Base-by-base conservation (phyloP, 2,113 vertebrate species). In the Antechinus flavipes region DNA sequence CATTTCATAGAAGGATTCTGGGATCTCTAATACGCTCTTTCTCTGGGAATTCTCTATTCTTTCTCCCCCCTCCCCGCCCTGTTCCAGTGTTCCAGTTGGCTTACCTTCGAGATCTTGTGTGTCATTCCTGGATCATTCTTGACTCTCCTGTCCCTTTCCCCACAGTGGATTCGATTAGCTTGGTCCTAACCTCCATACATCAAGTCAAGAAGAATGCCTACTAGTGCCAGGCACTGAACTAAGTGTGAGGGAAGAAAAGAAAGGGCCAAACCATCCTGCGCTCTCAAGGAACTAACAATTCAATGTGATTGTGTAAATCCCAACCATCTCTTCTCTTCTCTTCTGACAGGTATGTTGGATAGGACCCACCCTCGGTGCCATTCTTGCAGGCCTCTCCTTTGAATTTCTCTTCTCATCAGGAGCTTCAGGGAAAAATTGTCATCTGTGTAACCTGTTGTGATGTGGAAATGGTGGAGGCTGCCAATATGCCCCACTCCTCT, bases 401-500 rank as follows among this genome's bases (percentile, higher is more conserved):
- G 98, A 99, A 96, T 99, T 99, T 94, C 90, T 99, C 96, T 99
- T 99, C 30, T 98, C 98, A 0, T 98, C 98, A 25, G 97, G 98
- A 0, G 98, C 98, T 23, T 99, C 99, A 52, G 96, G 98, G 91
- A 99, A 99, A 97, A 99, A 99, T 99, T 92, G 97, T 99, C 0
- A 98, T 99, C 1, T 99, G 99, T 97, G 96, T 99, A 53, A 98
- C 98, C 92, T 99, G 99, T 96, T 98, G 98, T 89, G 98, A 99
- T 42, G 98, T 99, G 26, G 99, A 99, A 16, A 99, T 99, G 2
- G 98, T 99, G 97, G 99, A 99, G 97, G 98, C 98, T 4, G 94
- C 98, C 96, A 99, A 98, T 91, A 96, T 98, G n/a, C 98, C 99
- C 3, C 98, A 98, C 7, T 99, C 99, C 10, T 99, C 99, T 0